phyloP scores from a whole-genome alignment of 2,113 vertebrate genomes.

The Vulpes vulpes region DNA sequence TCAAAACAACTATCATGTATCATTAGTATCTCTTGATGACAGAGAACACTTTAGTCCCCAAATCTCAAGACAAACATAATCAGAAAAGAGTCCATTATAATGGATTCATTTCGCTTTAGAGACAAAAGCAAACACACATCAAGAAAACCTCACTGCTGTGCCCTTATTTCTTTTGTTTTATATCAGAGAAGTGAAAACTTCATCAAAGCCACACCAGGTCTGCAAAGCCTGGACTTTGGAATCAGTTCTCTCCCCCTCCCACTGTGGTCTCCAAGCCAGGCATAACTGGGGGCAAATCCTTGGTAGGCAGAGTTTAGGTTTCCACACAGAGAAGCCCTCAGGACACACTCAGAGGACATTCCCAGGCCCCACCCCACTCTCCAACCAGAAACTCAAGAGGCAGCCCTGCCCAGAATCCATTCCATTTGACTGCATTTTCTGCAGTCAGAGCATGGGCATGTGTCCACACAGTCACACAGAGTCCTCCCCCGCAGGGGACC shows the following conservation, averaged over 20 bases:
- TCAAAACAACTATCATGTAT: not conserved
- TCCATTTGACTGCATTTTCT: not conserved
- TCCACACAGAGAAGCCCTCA: not conserved
- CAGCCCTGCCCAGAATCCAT: not conserved
- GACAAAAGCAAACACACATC: not conserved
- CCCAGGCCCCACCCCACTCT: not conserved
- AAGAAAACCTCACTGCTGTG: not conserved
- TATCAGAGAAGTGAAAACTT: not conserved
- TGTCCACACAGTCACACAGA: accelerated
- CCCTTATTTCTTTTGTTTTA: not conserved
- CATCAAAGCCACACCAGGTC: not conserved
- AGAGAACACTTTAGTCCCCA: not conserved
- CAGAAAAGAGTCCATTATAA: not conserved
- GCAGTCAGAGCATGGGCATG: no score
- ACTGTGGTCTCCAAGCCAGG: no score
- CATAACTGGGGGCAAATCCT: not conserved
- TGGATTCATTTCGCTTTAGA: not conserved
- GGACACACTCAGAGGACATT: not conserved
- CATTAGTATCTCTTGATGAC: not conserved
- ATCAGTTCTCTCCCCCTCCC: not conserved
- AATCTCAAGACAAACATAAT: not conserved
- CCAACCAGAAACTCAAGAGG: not conserved
- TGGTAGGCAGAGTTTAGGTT: not conserved
- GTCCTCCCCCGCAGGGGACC: no score
- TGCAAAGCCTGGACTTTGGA: not conserved